Conservation (phyloP, 2,797 vertebrate species). For the Dallia pectoralis region DNA sequence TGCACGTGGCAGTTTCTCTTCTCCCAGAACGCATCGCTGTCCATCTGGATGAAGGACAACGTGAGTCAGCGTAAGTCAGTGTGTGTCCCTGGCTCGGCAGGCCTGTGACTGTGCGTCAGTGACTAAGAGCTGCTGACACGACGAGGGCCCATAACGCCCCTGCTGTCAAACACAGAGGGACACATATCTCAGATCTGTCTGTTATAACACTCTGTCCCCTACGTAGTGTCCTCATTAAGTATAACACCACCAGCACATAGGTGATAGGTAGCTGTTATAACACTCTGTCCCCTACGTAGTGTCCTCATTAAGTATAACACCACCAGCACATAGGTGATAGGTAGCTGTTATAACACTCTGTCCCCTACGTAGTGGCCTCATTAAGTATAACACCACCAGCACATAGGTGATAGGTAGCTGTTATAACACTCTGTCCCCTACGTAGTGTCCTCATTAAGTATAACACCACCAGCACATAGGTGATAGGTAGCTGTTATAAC, state of each 20-base stretch:
- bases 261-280: neutral
- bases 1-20: neutral
- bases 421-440: neutral
- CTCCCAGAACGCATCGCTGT: neutral
- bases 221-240: neutral
- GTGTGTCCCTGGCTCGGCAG: neutral
- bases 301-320: neutral
- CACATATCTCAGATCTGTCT: neutral
- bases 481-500: neutral
- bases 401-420: neutral
- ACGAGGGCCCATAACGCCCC: neutral
- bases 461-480: neutral
- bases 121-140: neutral
- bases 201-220: neutral
- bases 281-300: neutral
- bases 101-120: conserved; percentile 5
- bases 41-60: neutral
- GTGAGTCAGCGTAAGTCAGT: neutral
- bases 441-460: neutral
- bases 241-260: neutral
- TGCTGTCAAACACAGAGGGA: neutral
- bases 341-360: neutral
- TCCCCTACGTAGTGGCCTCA: neutral
- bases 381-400: neutral
- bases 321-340: neutral